Percentiles rank a stretch among this genome's conserved stretches.
Evolutionary conservation across 2,797 vertebrate species (phyloP).

Genomic region (Semotilus atromaculatus): DNA sequence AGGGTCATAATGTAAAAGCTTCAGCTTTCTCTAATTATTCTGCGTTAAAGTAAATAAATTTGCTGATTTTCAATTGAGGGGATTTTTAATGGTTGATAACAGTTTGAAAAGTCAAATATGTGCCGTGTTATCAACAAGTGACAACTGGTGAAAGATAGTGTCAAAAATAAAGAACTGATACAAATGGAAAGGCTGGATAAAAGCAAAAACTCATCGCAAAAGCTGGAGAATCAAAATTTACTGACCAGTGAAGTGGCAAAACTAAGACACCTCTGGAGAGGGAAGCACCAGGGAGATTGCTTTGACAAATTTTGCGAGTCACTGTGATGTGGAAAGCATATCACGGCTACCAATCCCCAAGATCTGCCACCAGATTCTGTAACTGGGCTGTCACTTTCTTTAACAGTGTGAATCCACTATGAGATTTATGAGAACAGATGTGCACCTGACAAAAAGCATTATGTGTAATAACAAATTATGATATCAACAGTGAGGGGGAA

Average conservation of each 20-base stretch:
- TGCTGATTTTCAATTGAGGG: background rate
- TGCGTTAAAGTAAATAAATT: background rate
- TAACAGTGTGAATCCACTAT: slow-evolving; percentile 46
- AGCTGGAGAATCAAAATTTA: slow-evolving; percentile 44
- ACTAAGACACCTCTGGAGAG: slow-evolving; percentile 42
- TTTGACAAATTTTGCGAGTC: slow-evolving; percentile 42
- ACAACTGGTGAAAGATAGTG: slow-evolving; percentile 34
- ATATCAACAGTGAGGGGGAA: slow-evolving; percentile 44
- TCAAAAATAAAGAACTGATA: slow-evolving; percentile 44
- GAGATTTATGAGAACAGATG: slow-evolving; percentile 62
- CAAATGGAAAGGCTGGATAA: slow-evolving; percentile 28
- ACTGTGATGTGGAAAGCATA: slow-evolving; percentile 40
- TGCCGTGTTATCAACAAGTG: slow-evolving; percentile 17
- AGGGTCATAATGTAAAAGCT: slow-evolving; percentile 3
- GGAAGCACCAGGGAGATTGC: slow-evolving; percentile 49
- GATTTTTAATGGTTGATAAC: background rate
- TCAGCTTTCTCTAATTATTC: background rate
- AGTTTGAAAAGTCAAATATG: slow-evolving; percentile 19
- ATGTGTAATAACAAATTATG: slow-evolving; percentile 50
- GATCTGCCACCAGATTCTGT: slow-evolving; percentile 42
- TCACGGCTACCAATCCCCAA: slow-evolving; percentile 38
- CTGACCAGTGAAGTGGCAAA: slow-evolving; percentile 50
- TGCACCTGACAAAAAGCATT: slow-evolving; percentile 57
- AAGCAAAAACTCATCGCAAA: slow-evolving; percentile 36
- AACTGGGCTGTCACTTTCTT: slow-evolving; percentile 48